These are phyloP conservation scores for Cydia splendana DNA, from an alignment of 1,140 invertebrate genomes.

Conservation along the genomic window DNA sequence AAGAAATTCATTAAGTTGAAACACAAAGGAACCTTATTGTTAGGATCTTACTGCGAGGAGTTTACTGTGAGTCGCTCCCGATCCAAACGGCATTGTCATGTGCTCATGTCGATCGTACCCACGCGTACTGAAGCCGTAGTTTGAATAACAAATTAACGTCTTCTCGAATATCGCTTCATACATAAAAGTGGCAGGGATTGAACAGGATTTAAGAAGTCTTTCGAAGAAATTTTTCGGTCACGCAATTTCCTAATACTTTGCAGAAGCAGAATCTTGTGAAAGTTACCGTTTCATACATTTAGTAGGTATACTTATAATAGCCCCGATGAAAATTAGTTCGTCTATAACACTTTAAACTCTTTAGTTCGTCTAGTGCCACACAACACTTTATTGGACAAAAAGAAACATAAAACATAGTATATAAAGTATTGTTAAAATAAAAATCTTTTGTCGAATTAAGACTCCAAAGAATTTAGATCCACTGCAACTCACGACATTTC, in stretches of 20 bases:
- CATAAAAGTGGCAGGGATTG: constrained; percentile 4
- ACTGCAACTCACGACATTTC: too few relatives aligned
- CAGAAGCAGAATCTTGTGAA: background rate
- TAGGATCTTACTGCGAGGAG: background rate
- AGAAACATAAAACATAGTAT: too few relatives aligned
- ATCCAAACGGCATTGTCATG: constrained; percentile 28
- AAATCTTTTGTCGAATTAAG: too few relatives aligned
- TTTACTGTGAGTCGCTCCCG: constrained; percentile 1
- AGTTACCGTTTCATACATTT: background rate
- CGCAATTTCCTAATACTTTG: background rate
- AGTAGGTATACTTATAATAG: too few relatives aligned
- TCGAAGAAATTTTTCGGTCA: background rate
- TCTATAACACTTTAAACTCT: too few relatives aligned
- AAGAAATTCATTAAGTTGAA: constrained; percentile 16
- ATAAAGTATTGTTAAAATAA: too few relatives aligned
- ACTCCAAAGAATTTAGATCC: too few relatives aligned
- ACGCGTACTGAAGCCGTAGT: constrained; percentile 11
- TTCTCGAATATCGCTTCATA: constrained; percentile 27
- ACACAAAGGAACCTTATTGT: background rate
- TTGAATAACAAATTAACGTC: constrained; percentile 33
- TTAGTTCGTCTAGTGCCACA: too few relatives aligned
- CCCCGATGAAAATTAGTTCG: too few relatives aligned
- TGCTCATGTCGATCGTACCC: constrained; percentile 14
- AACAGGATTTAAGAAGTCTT: constrained; percentile 6
- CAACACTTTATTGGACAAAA: too few relatives aligned